Percentiles rank a stretch among this genome's conserved stretches.
phyloP scores from a whole-genome alignment of 2,797 vertebrate genomes.

The Notolepis coatsorum region DNA sequence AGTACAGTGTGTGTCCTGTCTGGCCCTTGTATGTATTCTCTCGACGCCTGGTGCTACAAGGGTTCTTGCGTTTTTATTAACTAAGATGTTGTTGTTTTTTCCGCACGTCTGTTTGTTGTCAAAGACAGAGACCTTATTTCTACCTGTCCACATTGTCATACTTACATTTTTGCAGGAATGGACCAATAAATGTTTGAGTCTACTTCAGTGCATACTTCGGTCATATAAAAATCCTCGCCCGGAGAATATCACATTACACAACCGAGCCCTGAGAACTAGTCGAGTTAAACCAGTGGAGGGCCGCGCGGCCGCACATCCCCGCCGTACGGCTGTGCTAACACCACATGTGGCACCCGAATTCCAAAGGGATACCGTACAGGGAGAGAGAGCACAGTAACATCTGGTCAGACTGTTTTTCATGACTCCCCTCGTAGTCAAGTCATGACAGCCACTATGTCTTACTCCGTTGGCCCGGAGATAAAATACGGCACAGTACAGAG shows the following conservation, averaged over 20 bases:
- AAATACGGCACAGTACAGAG: constrained; percentile 27
- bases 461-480: constrained; percentile 17
- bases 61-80: background rate
- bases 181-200: constrained; percentile 46
- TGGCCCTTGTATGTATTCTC: background rate
- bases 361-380: background rate
- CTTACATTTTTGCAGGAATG: constrained; percentile 1
- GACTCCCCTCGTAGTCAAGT: no score
- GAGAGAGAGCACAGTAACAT: no score
- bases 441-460: no score
- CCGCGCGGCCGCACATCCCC: constrained; percentile 22
- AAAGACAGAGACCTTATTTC: background rate
- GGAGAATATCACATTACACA: constrained; percentile 50
- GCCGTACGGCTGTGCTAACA: no score
- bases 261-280: constrained; percentile 24
- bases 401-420: no score
- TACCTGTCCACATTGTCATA: constrained; percentile 12
- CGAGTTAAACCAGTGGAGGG: constrained; percentile 42
- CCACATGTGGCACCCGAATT: constrained; percentile 27
- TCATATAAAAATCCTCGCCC: constrained; percentile 45
- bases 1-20: background rate
- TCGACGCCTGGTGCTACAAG: constrained; percentile 12
- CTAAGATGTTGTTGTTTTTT: background rate
- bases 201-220: constrained; percentile 27
- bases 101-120: background rate